phyloP scores from a whole-genome alignment of 1,140 invertebrate genomes.

The Amphibalanus amphitrite region DNA sequence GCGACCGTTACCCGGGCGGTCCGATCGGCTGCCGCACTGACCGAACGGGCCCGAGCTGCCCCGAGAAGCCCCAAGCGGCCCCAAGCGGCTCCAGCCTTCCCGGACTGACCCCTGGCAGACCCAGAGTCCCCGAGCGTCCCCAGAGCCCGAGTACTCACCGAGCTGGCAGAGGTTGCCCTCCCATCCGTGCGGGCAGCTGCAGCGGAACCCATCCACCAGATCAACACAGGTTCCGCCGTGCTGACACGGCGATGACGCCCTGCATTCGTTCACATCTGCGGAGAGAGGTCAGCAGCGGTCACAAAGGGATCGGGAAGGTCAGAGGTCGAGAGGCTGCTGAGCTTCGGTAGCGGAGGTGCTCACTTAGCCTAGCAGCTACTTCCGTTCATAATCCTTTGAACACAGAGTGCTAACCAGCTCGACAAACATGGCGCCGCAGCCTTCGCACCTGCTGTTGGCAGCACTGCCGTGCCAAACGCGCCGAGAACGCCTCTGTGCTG shows the following conservation, averaged over 20 bases:
- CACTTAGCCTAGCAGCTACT: not conserved
- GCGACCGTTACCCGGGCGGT: too few relatives aligned
- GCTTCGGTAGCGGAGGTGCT: not conserved
- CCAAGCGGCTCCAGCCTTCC: too few relatives aligned
- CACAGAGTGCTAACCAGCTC: not conserved
- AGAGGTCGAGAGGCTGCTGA: too few relatives aligned
- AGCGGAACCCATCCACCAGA: constrained; percentile 50
- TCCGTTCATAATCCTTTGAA: not conserved
- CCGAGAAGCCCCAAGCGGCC: too few relatives aligned
- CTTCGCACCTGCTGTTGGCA: too few relatives aligned
- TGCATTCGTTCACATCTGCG: constrained; percentile 45
- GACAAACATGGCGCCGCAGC: not conserved
- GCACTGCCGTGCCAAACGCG: not conserved
- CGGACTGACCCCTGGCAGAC: too few relatives aligned
- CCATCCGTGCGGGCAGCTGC: constrained; percentile 62
- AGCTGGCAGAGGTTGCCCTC: constrained; percentile 58
- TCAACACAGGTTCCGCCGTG: constrained; percentile 72
- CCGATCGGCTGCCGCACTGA: too few relatives aligned
- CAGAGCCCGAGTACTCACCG: constrained; percentile 73
- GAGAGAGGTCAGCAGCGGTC: not conserved
- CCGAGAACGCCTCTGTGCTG: too few relatives aligned
- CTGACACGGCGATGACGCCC: constrained; percentile 57
- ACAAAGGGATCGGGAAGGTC: not conserved
- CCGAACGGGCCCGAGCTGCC: too few relatives aligned
- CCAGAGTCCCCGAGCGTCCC: too few relatives aligned